Evolutionary conservation across 2,888 invertebrate genomes (phyloP).

Genomic region (Atethmia centrago): DNA sequence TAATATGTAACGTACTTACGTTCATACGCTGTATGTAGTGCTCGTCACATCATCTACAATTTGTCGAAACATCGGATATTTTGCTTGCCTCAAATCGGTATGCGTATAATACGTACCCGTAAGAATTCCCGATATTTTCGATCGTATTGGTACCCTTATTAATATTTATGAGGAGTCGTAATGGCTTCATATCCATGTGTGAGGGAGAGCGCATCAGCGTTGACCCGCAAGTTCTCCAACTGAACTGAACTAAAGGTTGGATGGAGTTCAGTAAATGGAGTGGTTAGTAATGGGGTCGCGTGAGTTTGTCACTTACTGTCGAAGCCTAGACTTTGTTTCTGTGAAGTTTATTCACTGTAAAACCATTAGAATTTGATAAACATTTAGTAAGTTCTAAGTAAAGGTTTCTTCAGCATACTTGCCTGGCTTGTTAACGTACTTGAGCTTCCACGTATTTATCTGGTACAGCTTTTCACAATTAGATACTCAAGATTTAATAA

Average conservation of each 20-base stretch:
- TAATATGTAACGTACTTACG: constrained; percentile 25
- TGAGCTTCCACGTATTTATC: background rate
- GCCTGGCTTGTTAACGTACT: background rate
- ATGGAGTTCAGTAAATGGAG: constrained; percentile 26
- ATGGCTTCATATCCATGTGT: constrained; percentile 41
- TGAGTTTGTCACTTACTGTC: constrained; percentile 27
- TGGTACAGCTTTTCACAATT: background rate
- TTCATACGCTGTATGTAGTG: constrained; percentile 27
- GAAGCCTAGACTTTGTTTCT: constrained; percentile 19
- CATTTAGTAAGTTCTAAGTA: constrained; percentile 1
- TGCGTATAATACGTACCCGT: constrained; percentile 24
- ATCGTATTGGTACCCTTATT: constrained; percentile 37
- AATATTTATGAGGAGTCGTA: constrained; percentile 54
- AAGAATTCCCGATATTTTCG: constrained; percentile 49
- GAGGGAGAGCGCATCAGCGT: constrained; percentile 12
- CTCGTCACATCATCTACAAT: constrained; percentile 29
- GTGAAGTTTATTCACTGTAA: constrained; percentile 16
- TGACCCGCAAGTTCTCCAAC: constrained; percentile 3
- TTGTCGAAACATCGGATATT: constrained; percentile 41
- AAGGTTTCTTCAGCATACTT: background rate
- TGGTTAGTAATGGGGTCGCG: constrained; percentile 24
- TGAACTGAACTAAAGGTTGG: constrained; percentile 22
- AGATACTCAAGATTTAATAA: constrained; percentile 23
- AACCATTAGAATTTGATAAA: constrained; percentile 22
- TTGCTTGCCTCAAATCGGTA: constrained; percentile 30